Conservation (phyloP, 1,140 invertebrate genomes). For the Psix sp. region DNA sequence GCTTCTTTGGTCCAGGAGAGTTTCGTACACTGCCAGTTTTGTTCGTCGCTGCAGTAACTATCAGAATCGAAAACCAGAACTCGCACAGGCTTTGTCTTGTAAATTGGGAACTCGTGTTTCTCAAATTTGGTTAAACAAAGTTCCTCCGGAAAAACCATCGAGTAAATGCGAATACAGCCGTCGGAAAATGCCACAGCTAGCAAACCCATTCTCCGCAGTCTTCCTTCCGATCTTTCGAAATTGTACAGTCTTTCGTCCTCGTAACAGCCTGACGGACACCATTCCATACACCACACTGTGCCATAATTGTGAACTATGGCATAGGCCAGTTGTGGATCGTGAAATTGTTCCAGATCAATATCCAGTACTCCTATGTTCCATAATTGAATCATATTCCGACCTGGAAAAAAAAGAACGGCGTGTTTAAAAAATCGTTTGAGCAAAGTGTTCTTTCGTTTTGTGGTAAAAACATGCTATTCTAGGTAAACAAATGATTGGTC, state of each 20-base stretch:
- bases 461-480: too few species aligned
- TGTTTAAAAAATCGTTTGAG: too few species aligned
- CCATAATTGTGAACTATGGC: slow-evolving; percentile 81
- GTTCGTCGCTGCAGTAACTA: slow-evolving; percentile 56
- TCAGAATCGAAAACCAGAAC: slow-evolving; percentile 67
- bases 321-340: slow-evolving; percentile 71
- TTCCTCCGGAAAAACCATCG: slow-evolving; percentile 78
- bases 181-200: slow-evolving; percentile 83
- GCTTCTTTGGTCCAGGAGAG: slow-evolving; percentile 75
- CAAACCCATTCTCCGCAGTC: slow-evolving; percentile 79
- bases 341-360: slow-evolving; percentile 3
- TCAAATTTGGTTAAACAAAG: slow-evolving; percentile 45
- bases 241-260: slow-evolving; percentile 67
- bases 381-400: slow-evolving; percentile 30
- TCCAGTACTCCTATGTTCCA: slow-evolving; percentile 54
- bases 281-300: slow-evolving; percentile 83
- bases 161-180: slow-evolving; percentile 80
- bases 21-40: slow-evolving; percentile 73
- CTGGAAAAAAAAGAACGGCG: slow-evolving; percentile 24
- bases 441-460: too few species aligned
- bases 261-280: slow-evolving; percentile 86
- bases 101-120: slow-evolving; percentile 65
- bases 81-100: slow-evolving; percentile 68
- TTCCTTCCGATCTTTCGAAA: slow-evolving; percentile 54
- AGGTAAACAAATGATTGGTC: too few species aligned